phyloP scores from a whole-genome alignment of 2,888 invertebrate species.

The Meta bourneti region DNA sequence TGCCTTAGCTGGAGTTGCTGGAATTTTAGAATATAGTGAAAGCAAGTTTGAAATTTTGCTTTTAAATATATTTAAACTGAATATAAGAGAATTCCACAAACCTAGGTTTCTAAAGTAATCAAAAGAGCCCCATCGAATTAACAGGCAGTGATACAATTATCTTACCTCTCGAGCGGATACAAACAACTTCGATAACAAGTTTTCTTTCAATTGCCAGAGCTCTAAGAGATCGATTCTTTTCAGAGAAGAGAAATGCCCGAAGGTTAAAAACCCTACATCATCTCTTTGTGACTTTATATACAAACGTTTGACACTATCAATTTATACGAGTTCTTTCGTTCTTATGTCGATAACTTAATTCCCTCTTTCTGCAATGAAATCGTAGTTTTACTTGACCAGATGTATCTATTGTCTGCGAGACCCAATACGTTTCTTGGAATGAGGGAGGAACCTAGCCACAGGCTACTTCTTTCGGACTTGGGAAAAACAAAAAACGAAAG shows the following conservation, averaged over 20 bases:
- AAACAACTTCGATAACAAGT: constrained; percentile 5
- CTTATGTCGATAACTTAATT: constrained; percentile 33
- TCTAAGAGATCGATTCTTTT: constrained; percentile 6
- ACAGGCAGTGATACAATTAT: constrained; percentile 2
- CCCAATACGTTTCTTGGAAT: neutral
- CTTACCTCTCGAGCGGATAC: neutral
- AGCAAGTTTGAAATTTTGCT: no score
- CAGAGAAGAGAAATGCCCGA: constrained; percentile 11
- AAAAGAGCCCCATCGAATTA: neutral
- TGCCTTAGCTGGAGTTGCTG: no score
- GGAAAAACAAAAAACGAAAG: no score
- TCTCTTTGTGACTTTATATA: constrained; percentile 25
- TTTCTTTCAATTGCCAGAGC: constrained; percentile 18
- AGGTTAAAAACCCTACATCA: constrained; percentile 7
- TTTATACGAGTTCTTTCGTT: neutral
- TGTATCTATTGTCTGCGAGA: constrained; percentile 2
- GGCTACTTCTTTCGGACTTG: neutral
- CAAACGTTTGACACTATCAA: constrained; percentile 16
- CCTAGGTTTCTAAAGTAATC: neutral
- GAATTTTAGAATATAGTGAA: no score
- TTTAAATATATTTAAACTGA: no score
- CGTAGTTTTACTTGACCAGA: neutral
- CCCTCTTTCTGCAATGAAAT: neutral
- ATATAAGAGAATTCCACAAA: no score
- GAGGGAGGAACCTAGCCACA: neutral